phyloP scores from a whole-genome alignment of 2,888 invertebrate species.

The Plagiodera versicolora region DNA sequence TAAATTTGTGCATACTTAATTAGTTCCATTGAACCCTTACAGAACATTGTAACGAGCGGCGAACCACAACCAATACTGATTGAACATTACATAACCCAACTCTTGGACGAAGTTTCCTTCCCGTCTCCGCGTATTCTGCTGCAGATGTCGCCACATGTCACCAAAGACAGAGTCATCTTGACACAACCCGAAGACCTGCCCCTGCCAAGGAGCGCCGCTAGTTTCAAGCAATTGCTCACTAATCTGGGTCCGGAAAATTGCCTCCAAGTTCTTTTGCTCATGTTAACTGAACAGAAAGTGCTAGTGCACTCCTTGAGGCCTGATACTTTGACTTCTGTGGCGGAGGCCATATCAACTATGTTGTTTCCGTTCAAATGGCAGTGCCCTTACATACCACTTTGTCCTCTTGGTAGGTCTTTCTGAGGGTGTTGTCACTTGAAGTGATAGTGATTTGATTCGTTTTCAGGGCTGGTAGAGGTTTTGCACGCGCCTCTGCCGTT shows the following conservation, averaged over 20 bases:
- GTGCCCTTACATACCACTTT: conserved; percentile 98
- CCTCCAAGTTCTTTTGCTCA: conserved; percentile 76
- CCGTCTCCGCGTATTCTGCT: conserved; percentile 93
- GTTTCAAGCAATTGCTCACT: conserved; percentile 85
- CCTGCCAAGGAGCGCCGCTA: conserved; percentile 92
- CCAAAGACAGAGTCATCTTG: conserved; percentile 71
- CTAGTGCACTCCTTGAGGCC: conserved; percentile 94
- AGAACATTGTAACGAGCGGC: conserved; percentile 77
- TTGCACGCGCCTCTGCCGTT: conserved; percentile 97
- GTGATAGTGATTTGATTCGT: too few species aligned
- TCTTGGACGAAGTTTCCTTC: conserved; percentile 96
- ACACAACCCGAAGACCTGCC: conserved; percentile 96
- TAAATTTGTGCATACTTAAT: conserved; percentile 49
- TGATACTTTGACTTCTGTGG: conserved; percentile 93
- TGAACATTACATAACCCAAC: conserved; percentile 92
- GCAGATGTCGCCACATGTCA: conserved; percentile 64
- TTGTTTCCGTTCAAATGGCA: conserved; percentile 99
- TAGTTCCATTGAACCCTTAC: conserved; percentile 44
- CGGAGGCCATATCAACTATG: conserved; percentile 93
- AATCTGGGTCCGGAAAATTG: conserved; percentile 95
- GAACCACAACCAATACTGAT: conserved; percentile 84
- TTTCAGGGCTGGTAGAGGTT: conserved; percentile 85
- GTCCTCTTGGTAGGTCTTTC: conserved; percentile 76
- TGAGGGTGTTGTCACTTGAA: too few species aligned
- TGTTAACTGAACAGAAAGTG: conserved; percentile 96